phyloP scores from a whole-genome alignment of 1,140 invertebrate genomes.

The Scaptomyza pallida region DNA sequence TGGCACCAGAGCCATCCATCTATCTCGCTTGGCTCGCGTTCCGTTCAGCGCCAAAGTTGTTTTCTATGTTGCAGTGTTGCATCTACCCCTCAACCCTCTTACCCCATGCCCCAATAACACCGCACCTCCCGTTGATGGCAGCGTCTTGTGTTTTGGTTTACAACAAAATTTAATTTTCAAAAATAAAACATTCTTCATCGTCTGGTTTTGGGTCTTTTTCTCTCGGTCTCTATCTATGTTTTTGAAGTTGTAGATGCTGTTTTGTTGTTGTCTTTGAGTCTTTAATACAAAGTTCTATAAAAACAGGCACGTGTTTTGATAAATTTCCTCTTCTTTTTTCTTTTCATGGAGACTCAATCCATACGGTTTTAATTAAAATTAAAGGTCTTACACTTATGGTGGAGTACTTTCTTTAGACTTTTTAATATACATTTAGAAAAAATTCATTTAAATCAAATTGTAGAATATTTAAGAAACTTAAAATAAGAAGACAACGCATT shows the following conservation, averaged over 20 bases:
- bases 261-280: slow-evolving; percentile 30
- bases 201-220: slow-evolving; percentile 42
- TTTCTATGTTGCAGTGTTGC: slow-evolving; percentile 40
- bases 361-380: slow-evolving; percentile 41
- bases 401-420: background rate
- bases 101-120: background rate
- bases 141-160: slow-evolving; percentile 55
- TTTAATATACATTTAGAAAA: no score
- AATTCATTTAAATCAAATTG: no score
- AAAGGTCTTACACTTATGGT: background rate
- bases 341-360: background rate
- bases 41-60: slow-evolving; percentile 75
- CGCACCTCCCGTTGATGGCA: background rate
- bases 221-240: slow-evolving; percentile 28
- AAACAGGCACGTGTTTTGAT: slow-evolving; percentile 53
- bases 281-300: slow-evolving; percentile 30
- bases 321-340: slow-evolving; percentile 18
- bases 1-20: slow-evolving; percentile 82
- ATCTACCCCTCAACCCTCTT: background rate
- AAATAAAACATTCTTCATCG: slow-evolving; percentile 70
- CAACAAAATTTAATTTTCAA: slow-evolving; percentile 70
- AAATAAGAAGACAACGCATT: no score
- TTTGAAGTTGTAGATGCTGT: background rate
- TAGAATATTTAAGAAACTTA: no score
- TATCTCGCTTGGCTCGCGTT: slow-evolving; percentile 77